phyloP scores from a whole-genome alignment of 1,140 invertebrate genomes.

The Metaphire vulgaris region DNA sequence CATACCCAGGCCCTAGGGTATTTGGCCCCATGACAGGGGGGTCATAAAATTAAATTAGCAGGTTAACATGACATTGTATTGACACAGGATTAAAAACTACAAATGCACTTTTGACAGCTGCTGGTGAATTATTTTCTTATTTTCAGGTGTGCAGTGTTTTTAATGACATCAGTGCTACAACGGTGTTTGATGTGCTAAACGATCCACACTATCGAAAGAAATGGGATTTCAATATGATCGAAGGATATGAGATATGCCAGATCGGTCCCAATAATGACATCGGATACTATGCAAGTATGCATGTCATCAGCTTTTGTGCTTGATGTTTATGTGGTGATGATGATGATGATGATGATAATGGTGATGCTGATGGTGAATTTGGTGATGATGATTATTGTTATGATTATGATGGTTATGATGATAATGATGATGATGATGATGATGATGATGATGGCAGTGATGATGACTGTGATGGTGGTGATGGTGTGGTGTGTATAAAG shows the following conservation, averaged over 20 bases:
- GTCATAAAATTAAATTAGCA: too few relatives aligned
- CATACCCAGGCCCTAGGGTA: too few relatives aligned
- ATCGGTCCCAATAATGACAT: slow-evolving; percentile 88
- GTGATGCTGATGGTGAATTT: neutral
- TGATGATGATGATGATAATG: neutral
- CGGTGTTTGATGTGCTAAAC: slow-evolving; percentile 78
- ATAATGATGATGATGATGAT: slow-evolving; percentile 18
- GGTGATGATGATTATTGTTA: neutral
- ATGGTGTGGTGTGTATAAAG: too few relatives aligned
- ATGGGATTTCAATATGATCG: slow-evolving; percentile 81
- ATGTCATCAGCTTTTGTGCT: neutral
- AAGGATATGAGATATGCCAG: slow-evolving; percentile 75
- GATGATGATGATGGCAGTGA: slow-evolving; percentile 11
- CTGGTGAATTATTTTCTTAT: too few relatives aligned
- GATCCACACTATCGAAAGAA: slow-evolving; percentile 78
- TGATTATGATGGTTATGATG: slow-evolving; percentile 10
- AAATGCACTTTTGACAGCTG: too few relatives aligned
- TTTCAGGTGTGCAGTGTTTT: slow-evolving; percentile 68
- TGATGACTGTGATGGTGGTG: slow-evolving; percentile 4
- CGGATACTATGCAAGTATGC: slow-evolving; percentile 86
- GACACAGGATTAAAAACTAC: too few relatives aligned
- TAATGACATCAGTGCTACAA: slow-evolving; percentile 65
- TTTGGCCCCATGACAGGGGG: too few relatives aligned
- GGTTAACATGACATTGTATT: too few relatives aligned
- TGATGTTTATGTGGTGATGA: neutral